Base-by-base conservation (phyloP, 1,140 invertebrate genomes). In the Tetranychus urticae region DNA sequence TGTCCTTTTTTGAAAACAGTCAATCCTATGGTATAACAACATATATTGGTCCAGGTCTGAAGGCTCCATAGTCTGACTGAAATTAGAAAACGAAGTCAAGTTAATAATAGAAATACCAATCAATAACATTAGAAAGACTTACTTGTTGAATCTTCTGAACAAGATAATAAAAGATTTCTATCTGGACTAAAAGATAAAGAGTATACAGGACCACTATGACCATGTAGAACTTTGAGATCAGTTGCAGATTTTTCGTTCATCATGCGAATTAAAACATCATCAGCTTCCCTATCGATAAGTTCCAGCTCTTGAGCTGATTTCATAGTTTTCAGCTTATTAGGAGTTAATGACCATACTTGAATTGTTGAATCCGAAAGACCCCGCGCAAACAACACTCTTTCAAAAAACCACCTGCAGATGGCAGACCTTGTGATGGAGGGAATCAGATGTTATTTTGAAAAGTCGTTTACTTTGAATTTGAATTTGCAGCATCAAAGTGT, bases 111-210 rank as follows among this genome's bases (percentile, higher is more conserved):
- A n/a, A n/a, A n/a, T n/a, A n/a, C n/a, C n/a, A n/a, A n/a, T n/a
- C n/a, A n/a, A n/a, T n/a, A n/a, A n/a, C n/a, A n/a, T n/a, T n/a
- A n/a, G n/a, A n/a, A n/a, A n/a, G n/a, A 42, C 33, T 46, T 60
- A 86, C 84, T 81, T 64, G 91, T 92, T 4, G 82, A 78, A 75
- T 98, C 94, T 76, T 94, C 88, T 3, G 91, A 94, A 67, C 81
- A 85, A 1, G 92, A 96, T 0, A 97, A 71, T 3, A 98, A 74
- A 63, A 89, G 74, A 67, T 82, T 85, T 72, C 82, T 81, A 70
- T 97, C 92, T 34, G 85, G 86, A 68, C 89, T 69, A 55, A 97
- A 94, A 23, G 83, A 82, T 14, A 90, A 80, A 66, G 82, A 79
- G 70, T 91, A 94, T 0, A 98, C 82, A 1, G 92, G 85, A 1